phyloP scores from a whole-genome alignment of 2,888 invertebrate species.

The Diarsia mendica region DNA sequence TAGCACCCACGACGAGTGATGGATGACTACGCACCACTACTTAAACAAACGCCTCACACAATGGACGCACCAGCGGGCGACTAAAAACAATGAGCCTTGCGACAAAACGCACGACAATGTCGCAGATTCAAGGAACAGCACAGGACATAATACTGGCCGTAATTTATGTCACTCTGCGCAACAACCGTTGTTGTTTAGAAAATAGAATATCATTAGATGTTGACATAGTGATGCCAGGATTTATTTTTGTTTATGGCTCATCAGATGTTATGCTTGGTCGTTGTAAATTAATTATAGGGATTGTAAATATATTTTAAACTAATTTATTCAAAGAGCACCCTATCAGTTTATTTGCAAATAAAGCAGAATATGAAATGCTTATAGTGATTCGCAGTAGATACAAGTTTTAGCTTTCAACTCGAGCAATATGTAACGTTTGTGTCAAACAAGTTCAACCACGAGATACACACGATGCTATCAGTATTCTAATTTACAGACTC shows the following conservation, averaged over 20 bases:
- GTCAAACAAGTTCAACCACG: constrained; percentile 17
- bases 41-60: constrained; percentile 72
- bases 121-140: constrained; percentile 75
- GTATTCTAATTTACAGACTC: constrained; percentile 3
- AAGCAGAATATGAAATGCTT: background rate
- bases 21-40: constrained; percentile 75
- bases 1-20: constrained; percentile 82
- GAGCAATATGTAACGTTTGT: background rate
- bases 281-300: background rate
- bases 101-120: constrained; percentile 71
- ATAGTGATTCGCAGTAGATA: background rate
- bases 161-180: constrained; percentile 76
- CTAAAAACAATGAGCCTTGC: constrained; percentile 76
- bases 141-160: constrained; percentile 71
- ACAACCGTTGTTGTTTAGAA: constrained; percentile 62
- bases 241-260: constrained; percentile 44
- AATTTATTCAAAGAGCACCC: background rate
- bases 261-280: constrained; percentile 24
- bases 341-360: background rate
- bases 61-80: constrained; percentile 73
- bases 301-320: background rate
- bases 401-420: background rate
- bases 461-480: constrained; percentile 4
- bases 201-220: constrained; percentile 61
- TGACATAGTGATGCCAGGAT: constrained; percentile 45